Evolutionary conservation across 2,113 vertebrate species (phyloP), one percentile per base, ranked within the genome.

Genomic region (Tautogolabrus adspersus): DNA sequence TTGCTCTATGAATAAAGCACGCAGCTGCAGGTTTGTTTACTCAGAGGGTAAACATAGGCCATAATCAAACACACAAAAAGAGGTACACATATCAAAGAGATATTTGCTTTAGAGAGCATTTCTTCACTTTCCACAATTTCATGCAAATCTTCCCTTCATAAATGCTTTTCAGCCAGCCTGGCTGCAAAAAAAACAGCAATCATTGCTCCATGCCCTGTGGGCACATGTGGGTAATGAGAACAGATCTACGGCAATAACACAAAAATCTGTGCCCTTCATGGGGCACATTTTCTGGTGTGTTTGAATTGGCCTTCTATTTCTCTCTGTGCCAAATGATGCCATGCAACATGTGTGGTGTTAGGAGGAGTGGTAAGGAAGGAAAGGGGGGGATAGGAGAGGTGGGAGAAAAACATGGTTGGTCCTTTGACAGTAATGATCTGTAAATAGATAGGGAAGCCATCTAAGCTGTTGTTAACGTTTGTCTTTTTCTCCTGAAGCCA

Each of bases 201-300:
- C 87, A 89, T 85, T 66, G 68, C 75, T 83, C 74, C 49, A 44
- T 80, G 66, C 83, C 90, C 85, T 19, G 15, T 71, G 75, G 88
- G 77, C 77, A 81, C 68, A 44, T 81, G 72, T 91, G 81, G 79
- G 87, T 91, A 89, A 93, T 91, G 86, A 89, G 89, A 86, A 83
- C 78, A 87, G 75, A 89, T 90, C 85, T 73, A 75, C 66, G 75
- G 81, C 87, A 89, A 83, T 81, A 88, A 90, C 73, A 83, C 70
- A 75, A 55, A 77, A 75, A 79, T 75, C 30, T 82, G 79, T 47
- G 66, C 37, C 61, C 61, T 61, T 49, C 47, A 72, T 71, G 70
- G 56, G 72, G 68, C 76, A 62, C 67, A 51, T 80, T 74, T 69
- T 34, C 3, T 57, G 18, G 23, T 54, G 30, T 13, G 63, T 87